Percentiles rank a stretch among this genome's conserved stretches.
phyloP scores from a whole-genome alignment of 2,888 invertebrate genomes.

The Pomacea canaliculata region DNA sequence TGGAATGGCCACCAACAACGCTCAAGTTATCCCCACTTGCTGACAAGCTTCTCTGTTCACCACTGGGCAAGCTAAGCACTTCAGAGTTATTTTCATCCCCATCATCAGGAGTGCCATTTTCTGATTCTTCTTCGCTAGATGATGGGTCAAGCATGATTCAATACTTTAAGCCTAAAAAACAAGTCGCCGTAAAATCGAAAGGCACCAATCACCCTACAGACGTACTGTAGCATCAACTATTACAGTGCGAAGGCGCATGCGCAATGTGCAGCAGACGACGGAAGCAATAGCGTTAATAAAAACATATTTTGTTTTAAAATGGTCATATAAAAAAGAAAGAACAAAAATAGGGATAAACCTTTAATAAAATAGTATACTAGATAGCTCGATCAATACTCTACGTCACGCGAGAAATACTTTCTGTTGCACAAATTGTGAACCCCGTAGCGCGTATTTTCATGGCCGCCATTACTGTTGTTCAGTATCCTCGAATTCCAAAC shows the following conservation, averaged over 20 bases:
- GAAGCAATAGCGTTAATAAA: conserved; percentile 23
- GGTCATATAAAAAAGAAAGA: neutral
- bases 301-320: conserved; percentile 4
- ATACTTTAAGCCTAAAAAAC: neutral
- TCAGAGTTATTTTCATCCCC: conserved; percentile 63
- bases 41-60: conserved; percentile 68
- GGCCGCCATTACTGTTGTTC: conserved; percentile 53
- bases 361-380: neutral
- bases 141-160: conserved; percentile 90
- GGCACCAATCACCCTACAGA: conserved; percentile 1
- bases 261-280: conserved; percentile 40
- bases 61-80: conserved; percentile 65
- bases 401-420: conserved; percentile 37
- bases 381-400: neutral
- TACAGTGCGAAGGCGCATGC: conserved; percentile 29
- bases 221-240: no score
- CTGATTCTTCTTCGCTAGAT: conserved; percentile 95
- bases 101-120: conserved; percentile 82
- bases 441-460: conserved; percentile 53
- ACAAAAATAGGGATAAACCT: neutral
- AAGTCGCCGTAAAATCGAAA: conserved; percentile 12
- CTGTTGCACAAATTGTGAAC: conserved; percentile 46
- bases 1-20: conserved; percentile 58
- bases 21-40: conserved; percentile 68
- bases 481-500: conserved; percentile 13